phyloP scores from a whole-genome alignment of 2,888 invertebrate species.

The Pseudeuparius sepicola region DNA sequence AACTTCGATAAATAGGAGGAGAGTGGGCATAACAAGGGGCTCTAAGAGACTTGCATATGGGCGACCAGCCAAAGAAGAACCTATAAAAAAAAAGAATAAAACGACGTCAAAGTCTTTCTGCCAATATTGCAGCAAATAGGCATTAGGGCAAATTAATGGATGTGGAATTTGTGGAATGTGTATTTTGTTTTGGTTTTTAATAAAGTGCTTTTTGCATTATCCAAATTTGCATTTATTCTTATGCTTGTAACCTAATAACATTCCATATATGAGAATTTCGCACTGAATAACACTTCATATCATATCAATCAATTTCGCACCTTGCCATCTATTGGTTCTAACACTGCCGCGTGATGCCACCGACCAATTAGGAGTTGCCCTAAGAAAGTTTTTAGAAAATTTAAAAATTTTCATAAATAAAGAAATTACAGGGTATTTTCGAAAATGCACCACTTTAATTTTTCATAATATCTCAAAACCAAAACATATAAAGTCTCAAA shows the following conservation, averaged over 20 bases:
- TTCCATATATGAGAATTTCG: slow-evolving; percentile 1
- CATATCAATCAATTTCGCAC: no score
- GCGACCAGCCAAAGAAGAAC: background rate
- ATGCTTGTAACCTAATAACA: background rate
- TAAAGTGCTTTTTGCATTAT: slow-evolving; percentile 2
- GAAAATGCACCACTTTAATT: no score
- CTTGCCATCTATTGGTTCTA: slow-evolving; percentile 2
- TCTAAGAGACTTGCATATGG: background rate
- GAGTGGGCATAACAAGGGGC: slow-evolving; percentile 3
- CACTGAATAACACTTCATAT: slow-evolving; percentile 1
- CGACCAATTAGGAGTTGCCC: no score
- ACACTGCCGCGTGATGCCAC: slow-evolving; percentile 1
- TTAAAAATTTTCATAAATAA: no score
- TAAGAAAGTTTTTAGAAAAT: no score
- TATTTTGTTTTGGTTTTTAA: background rate
- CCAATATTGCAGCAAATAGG: no score
- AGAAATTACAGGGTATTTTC: no score
- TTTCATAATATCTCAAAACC: no score
- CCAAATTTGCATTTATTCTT: slow-evolving; percentile 3
- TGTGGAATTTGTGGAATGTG: slow-evolving; percentile 1
- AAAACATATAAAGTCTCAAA: no score
- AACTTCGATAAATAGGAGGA: slow-evolving; percentile 13
- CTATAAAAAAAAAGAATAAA: background rate
- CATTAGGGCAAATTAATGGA: background rate
- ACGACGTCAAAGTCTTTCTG: no score